Conservation (phyloP, 2,888 invertebrate species). For the Netelia melanura region DNA sequence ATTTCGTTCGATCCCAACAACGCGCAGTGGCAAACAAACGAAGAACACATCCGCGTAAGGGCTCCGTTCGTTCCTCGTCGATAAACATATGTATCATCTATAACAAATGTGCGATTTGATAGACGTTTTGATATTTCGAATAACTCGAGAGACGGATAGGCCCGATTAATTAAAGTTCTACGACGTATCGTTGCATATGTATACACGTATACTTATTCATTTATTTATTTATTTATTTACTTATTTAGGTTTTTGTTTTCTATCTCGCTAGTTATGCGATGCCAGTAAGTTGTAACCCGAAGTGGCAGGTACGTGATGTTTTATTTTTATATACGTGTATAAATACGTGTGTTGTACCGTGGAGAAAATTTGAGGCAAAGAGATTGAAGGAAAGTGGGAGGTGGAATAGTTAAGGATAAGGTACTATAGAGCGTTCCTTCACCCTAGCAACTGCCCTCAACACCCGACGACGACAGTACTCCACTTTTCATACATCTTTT, state of each 20-base stretch:
- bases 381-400: background rate
- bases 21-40: conserved; percentile 75
- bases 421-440: background rate
- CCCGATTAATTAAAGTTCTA: background rate
- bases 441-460: conserved; percentile 40
- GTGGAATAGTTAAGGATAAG: background rate
- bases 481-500: conserved; percentile 23
- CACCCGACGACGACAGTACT: background rate
- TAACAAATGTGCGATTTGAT: conserved; percentile 35
- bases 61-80: background rate
- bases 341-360: background rate
- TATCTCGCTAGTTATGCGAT: conserved; percentile 80
- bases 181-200: background rate
- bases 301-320: conserved; percentile 72
- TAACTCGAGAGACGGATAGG: conserved; percentile 40
- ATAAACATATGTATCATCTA: background rate
- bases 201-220: background rate
- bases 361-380: background rate
- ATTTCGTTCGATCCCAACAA: conserved; percentile 18
- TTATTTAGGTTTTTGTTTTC: conserved; percentile 36
- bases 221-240: background rate
- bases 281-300: conserved; percentile 80
- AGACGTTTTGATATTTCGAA: conserved; percentile 48
- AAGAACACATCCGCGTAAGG: conserved; percentile 51
- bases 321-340: conserved; percentile 4